A percentile compares a stretch with the other conserved stretches of the same genome.
These are phyloP conservation scores for Acrocera orbiculus DNA, from an alignment of 2,888 invertebrate genomes.

Conservation along the genomic window DNA sequence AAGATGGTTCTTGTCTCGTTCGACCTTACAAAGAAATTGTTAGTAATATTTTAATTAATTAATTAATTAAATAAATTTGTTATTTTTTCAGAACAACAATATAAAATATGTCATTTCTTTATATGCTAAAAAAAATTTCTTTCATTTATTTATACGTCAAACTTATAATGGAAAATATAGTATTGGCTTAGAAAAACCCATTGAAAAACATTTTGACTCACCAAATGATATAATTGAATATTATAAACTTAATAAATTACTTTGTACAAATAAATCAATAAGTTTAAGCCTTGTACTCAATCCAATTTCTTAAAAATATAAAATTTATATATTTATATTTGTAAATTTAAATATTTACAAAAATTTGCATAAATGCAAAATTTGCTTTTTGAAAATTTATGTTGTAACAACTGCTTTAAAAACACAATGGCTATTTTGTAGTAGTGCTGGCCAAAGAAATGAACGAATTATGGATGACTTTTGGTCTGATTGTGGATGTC, in stretches of 20 bases:
- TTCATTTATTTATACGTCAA: constrained; percentile 26
- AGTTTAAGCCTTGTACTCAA: constrained; percentile 20
- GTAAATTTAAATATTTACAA: background rate
- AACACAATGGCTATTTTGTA: constrained; percentile 59
- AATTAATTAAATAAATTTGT: background rate
- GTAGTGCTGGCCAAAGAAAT: constrained; percentile 74
- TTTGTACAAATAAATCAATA: constrained; percentile 26
- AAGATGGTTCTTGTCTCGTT: constrained; percentile 27
- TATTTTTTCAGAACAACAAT: background rate
- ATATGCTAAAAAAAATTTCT: constrained; percentile 23
- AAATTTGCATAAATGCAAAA: background rate
- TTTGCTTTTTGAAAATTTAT: constrained; percentile 24
- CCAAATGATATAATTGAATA: constrained; percentile 29
- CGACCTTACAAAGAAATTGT: constrained; percentile 26
- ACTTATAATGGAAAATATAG: constrained; percentile 21
- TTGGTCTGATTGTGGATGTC: constrained; percentile 58
- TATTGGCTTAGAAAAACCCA: constrained; percentile 24
- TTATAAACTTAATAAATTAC: constrained; percentile 21
- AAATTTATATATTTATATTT: constrained; percentile 1
- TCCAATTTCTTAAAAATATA: constrained; percentile 17
- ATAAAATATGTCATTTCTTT: constrained; percentile 29
- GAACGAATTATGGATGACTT: constrained; percentile 57
- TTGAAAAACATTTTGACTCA: constrained; percentile 23
- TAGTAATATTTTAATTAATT: constrained; percentile 2
- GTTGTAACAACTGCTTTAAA: constrained; percentile 77